Conservation (phyloP, 2,797 vertebrate genomes). For the Acanthurus lineatus region DNA sequence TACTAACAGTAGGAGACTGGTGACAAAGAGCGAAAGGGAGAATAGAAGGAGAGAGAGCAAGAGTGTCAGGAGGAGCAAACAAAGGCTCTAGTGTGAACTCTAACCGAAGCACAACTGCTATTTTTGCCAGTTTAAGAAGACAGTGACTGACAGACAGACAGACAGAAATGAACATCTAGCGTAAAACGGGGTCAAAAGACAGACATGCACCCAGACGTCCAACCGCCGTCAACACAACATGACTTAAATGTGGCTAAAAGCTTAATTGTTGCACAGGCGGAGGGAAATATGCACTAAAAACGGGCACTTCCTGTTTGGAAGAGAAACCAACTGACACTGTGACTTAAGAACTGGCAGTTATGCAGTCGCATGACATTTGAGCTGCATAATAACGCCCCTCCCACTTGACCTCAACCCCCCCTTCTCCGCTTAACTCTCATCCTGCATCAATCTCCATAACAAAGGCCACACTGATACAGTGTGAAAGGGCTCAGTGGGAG, state of each 20-base stretch:
- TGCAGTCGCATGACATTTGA: constrained; percentile 76
- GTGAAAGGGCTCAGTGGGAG: constrained; percentile 67
- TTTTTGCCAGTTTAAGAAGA: constrained; percentile 63
- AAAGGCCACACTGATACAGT: constrained; percentile 76
- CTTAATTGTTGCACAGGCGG: constrained; percentile 52
- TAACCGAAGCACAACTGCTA: constrained; percentile 60
- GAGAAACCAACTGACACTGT: constrained; percentile 54
- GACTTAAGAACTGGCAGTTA: constrained; percentile 50
- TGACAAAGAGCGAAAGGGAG: constrained; percentile 71
- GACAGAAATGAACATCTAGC: constrained; percentile 14
- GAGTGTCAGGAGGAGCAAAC: constrained; percentile 71
- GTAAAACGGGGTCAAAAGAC: constrained; percentile 53
- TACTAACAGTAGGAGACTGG: constrained; percentile 76
- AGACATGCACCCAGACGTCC: constrained; percentile 36
- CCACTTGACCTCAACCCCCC: constrained; percentile 58
- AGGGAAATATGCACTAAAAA: constrained; percentile 67
- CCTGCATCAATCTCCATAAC: constrained; percentile 77
- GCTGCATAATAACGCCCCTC: constrained; percentile 66
- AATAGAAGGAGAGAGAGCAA: constrained; percentile 53
- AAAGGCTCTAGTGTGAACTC: constrained; percentile 78
- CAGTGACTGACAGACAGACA: constrained; percentile 31
- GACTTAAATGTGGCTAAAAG: constrained; percentile 46
- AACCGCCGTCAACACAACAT: constrained; percentile 47
- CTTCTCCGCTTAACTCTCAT: constrained; percentile 45
- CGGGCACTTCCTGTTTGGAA: constrained; percentile 75